Percentiles rank a stretch among this genome's conserved stretches.
phyloP scores from a whole-genome alignment of 2,888 invertebrate genomes.

The Erebia aethiops region DNA sequence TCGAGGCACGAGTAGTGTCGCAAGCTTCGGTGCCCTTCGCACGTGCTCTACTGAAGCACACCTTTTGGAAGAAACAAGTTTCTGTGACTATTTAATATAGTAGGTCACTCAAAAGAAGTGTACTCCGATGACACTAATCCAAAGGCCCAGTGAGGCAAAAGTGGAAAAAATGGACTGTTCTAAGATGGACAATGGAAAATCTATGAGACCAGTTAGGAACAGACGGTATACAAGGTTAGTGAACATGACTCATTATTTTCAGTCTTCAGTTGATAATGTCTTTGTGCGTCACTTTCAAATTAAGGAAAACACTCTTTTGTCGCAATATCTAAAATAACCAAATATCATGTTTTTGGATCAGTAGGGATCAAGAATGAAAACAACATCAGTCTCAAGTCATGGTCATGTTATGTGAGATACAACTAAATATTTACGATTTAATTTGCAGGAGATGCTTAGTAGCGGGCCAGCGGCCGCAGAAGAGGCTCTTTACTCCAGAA shows the following conservation, averaged over 20 bases:
- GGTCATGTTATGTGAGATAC: background rate
- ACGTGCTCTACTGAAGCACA: slow-evolving; percentile 61
- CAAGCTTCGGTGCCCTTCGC: slow-evolving; percentile 70
- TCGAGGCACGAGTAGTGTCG: slow-evolving; percentile 73
- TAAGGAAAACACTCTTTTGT: slow-evolving; percentile 51
- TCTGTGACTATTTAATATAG: slow-evolving; percentile 20
- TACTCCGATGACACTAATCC: slow-evolving; percentile 67
- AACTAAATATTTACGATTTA: slow-evolving; percentile 21
- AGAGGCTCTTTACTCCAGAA: slow-evolving; percentile 90
- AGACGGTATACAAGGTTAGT: slow-evolving; percentile 88
- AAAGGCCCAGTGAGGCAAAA: slow-evolving; percentile 55
- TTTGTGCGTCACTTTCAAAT: slow-evolving; percentile 72
- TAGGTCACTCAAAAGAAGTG: background rate
- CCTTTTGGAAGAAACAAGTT: slow-evolving; percentile 24
- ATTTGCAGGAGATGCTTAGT: slow-evolving; percentile 80
- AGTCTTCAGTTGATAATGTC: slow-evolving; percentile 61
- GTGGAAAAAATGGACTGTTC: slow-evolving; percentile 61
- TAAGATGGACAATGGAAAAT: slow-evolving; percentile 76
- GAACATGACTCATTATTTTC: slow-evolving; percentile 72
- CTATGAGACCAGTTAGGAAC: slow-evolving; percentile 86
- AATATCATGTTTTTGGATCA: background rate
- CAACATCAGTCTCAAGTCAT: background rate
- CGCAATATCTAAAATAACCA: slow-evolving; percentile 5
- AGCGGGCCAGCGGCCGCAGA: slow-evolving; percentile 85
- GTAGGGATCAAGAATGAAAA: slow-evolving; percentile 5